These are phyloP conservation scores for Scopus umbretta DNA, from an alignment of 2,113 vertebrate species.

Conservation along the genomic window DNA sequence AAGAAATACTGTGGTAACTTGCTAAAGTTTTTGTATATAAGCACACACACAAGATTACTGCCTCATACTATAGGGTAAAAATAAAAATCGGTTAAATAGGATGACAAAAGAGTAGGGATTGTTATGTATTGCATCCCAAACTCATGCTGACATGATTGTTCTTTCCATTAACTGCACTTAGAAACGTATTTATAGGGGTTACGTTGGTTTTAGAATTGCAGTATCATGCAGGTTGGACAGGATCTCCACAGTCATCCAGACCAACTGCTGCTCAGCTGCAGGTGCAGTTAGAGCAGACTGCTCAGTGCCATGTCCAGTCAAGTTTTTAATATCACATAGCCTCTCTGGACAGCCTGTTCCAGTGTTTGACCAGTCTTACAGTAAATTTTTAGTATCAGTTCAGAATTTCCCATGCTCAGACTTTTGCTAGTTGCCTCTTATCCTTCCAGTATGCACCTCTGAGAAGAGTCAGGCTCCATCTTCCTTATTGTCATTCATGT, in stretches of 20 bases:
- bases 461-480: not conserved
- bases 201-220: not conserved
- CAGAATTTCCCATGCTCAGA: not conserved
- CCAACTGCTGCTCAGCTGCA: not conserved
- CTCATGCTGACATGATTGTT: not conserved
- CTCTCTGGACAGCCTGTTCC: not conserved
- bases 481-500: not conserved
- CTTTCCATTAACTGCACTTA: not conserved
- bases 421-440: not conserved
- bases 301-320: not conserved
- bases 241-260: not conserved
- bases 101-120: not conserved
- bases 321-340: not conserved
- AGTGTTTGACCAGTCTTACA: not conserved
- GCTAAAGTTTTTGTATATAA: not conserved
- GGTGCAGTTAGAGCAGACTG: not conserved
- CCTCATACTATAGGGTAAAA: not conserved
- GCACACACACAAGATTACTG: not conserved
- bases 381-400: not conserved
- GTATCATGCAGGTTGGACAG: not conserved
- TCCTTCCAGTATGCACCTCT: not conserved
- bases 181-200: not conserved
- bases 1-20: constrained; percentile 23
- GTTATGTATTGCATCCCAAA: not conserved
- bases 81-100: not conserved